These are phyloP conservation scores for Leptinotarsa lineolata DNA, from an alignment of 1,140 invertebrate genomes.

Conservation along the genomic window DNA sequence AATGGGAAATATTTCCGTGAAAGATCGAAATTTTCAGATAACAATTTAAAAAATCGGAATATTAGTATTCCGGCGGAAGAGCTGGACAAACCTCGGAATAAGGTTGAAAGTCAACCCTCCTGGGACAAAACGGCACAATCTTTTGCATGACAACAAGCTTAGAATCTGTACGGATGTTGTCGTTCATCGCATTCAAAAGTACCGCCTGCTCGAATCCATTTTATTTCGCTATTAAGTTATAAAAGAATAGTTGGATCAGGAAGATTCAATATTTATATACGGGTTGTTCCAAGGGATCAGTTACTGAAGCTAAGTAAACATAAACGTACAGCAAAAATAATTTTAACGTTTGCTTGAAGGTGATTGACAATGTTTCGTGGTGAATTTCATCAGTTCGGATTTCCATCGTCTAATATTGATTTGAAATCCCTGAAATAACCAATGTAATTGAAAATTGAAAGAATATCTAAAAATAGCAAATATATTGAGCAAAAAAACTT, in stretches of 20 bases:
- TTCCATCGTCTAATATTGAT: no score
- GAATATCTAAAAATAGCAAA: no score
- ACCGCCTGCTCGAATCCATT: not conserved
- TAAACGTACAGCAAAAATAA: no score
- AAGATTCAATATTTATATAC: not conserved
- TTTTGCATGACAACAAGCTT: conserved; percentile 45
- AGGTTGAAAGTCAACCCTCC: conserved; percentile 47
- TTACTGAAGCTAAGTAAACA: no score
- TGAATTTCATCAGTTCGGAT: no score
- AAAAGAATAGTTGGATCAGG: not conserved
- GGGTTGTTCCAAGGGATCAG: no score
- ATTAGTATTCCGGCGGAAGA: conserved; percentile 47
- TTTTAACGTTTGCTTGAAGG: no score
- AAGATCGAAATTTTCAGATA: conserved; percentile 29
- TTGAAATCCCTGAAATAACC: no score
- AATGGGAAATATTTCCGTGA: not conserved
- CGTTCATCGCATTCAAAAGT: not conserved
- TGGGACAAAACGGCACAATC: conserved; percentile 43
- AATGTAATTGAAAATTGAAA: no score
- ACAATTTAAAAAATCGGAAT: conserved; percentile 45
- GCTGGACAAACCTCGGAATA: conserved; percentile 44
- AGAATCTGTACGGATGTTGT: conserved; percentile 18
- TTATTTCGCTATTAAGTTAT: not conserved
- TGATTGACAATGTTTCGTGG: no score
- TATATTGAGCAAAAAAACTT: no score